Evolutionary conservation across 2,888 invertebrate species (phyloP).

Genomic region (Vesta saturnalis): DNA sequence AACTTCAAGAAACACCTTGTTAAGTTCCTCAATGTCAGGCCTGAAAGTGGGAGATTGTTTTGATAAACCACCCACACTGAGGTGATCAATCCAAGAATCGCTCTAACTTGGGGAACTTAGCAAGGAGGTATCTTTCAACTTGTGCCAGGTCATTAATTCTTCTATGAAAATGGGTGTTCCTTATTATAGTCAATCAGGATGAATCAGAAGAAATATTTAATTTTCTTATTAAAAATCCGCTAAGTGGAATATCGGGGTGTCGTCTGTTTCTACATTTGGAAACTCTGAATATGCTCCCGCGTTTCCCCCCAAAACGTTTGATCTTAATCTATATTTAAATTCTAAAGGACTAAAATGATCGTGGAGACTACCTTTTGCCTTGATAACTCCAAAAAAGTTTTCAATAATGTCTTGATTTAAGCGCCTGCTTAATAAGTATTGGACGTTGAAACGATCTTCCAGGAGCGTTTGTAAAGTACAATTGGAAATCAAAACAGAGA

Average conservation of each 20-base stretch:
- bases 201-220: background rate
- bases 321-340: slow-evolving; percentile 42
- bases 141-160: background rate
- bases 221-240: background rate
- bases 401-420: slow-evolving; percentile 48
- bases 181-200: background rate
- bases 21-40: background rate
- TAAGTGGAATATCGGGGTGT: slow-evolving; percentile 1
- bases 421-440: slow-evolving; percentile 42
- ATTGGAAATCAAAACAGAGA: slow-evolving; percentile 39
- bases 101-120: background rate
- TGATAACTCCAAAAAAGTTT: slow-evolving; percentile 40
- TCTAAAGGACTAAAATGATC: slow-evolving; percentile 43
- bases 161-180: background rate
- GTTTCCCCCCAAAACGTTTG: slow-evolving; percentile 39
- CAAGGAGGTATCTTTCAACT: background rate
- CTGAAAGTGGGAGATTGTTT: background rate
- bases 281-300: background rate
- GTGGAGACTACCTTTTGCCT: slow-evolving; percentile 27
- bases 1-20: background rate
- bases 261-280: background rate
- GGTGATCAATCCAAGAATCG: background rate
- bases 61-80: background rate
- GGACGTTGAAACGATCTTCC: slow-evolving; percentile 30
- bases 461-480: slow-evolving; percentile 31